Base-by-base conservation (phyloP, 2,888 invertebrate genomes). In the Girardia tigrina region DNA sequence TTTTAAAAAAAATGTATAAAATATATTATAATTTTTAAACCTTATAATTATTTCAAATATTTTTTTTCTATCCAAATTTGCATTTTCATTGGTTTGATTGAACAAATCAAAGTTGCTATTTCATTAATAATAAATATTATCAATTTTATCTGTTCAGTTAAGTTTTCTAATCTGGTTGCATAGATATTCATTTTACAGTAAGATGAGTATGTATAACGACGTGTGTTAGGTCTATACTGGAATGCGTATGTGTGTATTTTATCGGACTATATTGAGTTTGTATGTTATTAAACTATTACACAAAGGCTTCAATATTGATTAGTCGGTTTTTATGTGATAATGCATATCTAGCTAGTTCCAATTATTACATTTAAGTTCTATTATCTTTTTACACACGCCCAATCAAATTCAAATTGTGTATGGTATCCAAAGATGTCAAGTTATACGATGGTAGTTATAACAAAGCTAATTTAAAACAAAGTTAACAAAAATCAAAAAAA, bases 361-460 rank as follows among this genome's bases (percentile, higher is more conserved):
- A 56, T 56, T 36, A 36, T 36, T 36, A 36, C n/a, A n/a, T n/a
- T n/a, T 36, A 12, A 36, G 36, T 36, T 36, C 36, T 36, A 36
- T 36, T 36, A 56, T 56, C 56, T 56, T 56, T n/a, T 56, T 56
- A 56, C 56, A 56, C 56, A 56, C 56, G 56, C 56, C 56, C 56
- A 56, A 56, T 56, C 56, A 56, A 56, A 56, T 36, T n/a, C n/a
- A 36, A 12, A 36, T 56, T 56, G 56, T 56, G 56, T 56, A 56
- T 56, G n/a, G 56, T 56, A 56, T 56, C 56, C 56, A 56, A 56
- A 56, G 56, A 56, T 56, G 56, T 56, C 56, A 56, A 56, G n/a
- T 20, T n/a, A 23, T n/a, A 56, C 23, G 56, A 56, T 56, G 56
- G 56, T 56, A 56, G 56, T 56, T 56, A 56, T 12, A 4, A 56